A percentile compares a stretch with the other conserved stretches of the same genome.
These are phyloP conservation scores for Crossocerus cetratus DNA, from an alignment of 2,888 invertebrate genomes.

Conservation along the genomic window DNA sequence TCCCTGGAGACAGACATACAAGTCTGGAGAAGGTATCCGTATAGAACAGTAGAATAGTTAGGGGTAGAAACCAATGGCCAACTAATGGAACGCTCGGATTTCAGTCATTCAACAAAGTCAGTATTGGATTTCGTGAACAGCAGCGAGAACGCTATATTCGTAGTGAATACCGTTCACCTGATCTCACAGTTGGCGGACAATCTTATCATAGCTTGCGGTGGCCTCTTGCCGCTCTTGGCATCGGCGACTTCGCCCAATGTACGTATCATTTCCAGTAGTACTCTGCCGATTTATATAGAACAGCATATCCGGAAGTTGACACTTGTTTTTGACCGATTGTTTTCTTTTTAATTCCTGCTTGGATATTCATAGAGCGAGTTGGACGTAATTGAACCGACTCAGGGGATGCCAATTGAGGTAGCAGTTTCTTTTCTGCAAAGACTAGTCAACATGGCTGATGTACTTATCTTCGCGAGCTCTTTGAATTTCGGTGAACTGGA, in stretches of 20 bases:
- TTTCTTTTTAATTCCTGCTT: conserved; percentile 48
- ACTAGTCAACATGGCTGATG: conserved; percentile 98
- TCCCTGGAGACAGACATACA: conserved; percentile 98
- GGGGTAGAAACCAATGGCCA: not conserved
- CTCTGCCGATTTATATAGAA: conserved; percentile 21
- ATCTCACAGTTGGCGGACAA: conserved; percentile 99
- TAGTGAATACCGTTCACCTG: conserved; percentile 99
- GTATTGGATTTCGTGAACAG: conserved; percentile 99
- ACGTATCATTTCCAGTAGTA: conserved; percentile 75
- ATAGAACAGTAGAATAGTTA: conserved; percentile 7
- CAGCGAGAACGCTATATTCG: conserved; percentile 98
- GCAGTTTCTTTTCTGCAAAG: conserved; percentile 99
- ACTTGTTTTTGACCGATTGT: conserved; percentile 24
- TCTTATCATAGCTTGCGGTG: conserved; percentile 98
- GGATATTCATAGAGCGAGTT: conserved; percentile 89
- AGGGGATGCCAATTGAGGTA: conserved; percentile 98
- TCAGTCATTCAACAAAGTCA: conserved; percentile 95
- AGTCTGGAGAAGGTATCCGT: conserved; percentile 84
- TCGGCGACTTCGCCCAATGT: conserved; percentile 99
- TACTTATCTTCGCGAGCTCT: conserved; percentile 98
- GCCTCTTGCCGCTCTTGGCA: conserved; percentile 95
- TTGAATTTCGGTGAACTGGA: conserved; percentile 98
- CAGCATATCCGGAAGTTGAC: conserved; percentile 30
- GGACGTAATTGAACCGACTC: conserved; percentile 98
- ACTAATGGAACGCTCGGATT: conserved; percentile 56